Conservation (phyloP, 2,888 invertebrate species). For the Coelopa pilipes region DNA sequence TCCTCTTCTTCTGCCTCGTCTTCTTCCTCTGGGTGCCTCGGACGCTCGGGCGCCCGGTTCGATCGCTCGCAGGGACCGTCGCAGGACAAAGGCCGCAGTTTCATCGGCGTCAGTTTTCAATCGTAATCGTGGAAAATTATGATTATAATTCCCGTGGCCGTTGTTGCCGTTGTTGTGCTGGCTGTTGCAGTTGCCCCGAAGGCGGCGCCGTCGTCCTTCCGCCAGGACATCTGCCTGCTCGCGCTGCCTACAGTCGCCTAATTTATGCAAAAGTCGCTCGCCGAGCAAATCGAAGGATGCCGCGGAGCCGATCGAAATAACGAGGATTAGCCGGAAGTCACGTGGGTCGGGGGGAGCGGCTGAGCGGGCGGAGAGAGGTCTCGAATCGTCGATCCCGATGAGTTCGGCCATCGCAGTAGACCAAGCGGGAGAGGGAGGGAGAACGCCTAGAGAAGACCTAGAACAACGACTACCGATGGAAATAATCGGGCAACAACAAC, state of each 20-base stretch:
- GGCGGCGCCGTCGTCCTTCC: slow-evolving; percentile 10
- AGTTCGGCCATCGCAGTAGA: no score
- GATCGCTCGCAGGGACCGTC: neutral
- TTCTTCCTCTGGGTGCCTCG: slow-evolving; percentile 30
- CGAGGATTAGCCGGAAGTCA: no score
- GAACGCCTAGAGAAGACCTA: no score
- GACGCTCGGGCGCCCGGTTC: slow-evolving; percentile 5
- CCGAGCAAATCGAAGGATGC: neutral
- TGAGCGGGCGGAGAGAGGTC: no score
- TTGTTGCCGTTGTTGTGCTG: slow-evolving; percentile 1
- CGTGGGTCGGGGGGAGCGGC: no score
- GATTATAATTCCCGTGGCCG: neutral
- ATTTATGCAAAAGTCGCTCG: slow-evolving; percentile 42
- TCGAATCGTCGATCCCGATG: no score
- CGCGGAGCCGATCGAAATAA: no score
- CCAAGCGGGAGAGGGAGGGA: no score
- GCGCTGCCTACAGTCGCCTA: slow-evolving; percentile 39
- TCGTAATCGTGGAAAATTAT: slow-evolving; percentile 23
- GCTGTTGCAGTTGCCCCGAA: slow-evolving; percentile 22
- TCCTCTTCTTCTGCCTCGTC: slow-evolving; percentile 6
- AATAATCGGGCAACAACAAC: no score
- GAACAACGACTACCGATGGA: no score
- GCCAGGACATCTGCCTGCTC: slow-evolving; percentile 34
- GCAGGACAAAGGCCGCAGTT: slow-evolving; percentile 5
- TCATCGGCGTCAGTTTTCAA: slow-evolving; percentile 37